Conservation (phyloP, 2,888 invertebrate genomes). For the Platycheirus albimanus region DNA sequence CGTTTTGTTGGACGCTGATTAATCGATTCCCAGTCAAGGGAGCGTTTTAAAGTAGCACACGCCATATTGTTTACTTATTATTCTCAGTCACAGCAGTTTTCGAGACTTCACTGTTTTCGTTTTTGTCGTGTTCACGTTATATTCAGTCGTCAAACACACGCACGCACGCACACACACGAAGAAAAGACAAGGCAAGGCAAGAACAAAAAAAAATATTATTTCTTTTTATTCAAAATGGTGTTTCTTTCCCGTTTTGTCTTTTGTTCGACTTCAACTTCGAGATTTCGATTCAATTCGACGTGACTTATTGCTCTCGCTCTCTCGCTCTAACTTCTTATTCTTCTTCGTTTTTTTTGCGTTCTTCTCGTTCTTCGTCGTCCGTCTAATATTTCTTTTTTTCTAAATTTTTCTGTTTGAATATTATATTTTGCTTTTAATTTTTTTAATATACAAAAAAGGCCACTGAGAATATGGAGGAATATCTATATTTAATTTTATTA, state of each 20-base stretch:
- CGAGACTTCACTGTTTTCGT: too few species aligned
- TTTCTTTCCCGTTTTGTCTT: slow-evolving; percentile 48
- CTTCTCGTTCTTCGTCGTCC: too few species aligned
- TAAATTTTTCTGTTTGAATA: slow-evolving; percentile 52
- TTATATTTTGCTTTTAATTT: slow-evolving; percentile 69
- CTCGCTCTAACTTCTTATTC: slow-evolving; percentile 58
- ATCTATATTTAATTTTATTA: slow-evolving; percentile 34
- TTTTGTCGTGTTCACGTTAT: too few species aligned
- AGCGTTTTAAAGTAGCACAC: slow-evolving; percentile 98
- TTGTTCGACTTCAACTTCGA: too few species aligned
- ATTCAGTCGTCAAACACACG: slow-evolving; percentile 29
- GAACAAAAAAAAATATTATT: slow-evolving; percentile 36
- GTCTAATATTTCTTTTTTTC: slow-evolving; percentile 48
- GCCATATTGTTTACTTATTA: slow-evolving; percentile 88
- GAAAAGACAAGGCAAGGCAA: slow-evolving; percentile 13
- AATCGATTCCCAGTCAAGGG: slow-evolving; percentile 97
- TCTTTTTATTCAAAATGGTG: slow-evolving; percentile 41
- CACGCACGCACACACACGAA: slow-evolving; percentile 39
- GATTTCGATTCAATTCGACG: too few species aligned
- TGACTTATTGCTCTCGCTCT: slow-evolving; percentile 29
- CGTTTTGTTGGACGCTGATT: slow-evolving; percentile 94
- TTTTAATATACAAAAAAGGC: slow-evolving; percentile 69
- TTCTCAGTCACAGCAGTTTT: slow-evolving; percentile 67
- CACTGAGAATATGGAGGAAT: slow-evolving; percentile 70
- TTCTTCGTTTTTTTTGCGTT: too few species aligned